Base-by-base conservation (phyloP, 2,888 invertebrate species). In the Mythimna loreyi region DNA sequence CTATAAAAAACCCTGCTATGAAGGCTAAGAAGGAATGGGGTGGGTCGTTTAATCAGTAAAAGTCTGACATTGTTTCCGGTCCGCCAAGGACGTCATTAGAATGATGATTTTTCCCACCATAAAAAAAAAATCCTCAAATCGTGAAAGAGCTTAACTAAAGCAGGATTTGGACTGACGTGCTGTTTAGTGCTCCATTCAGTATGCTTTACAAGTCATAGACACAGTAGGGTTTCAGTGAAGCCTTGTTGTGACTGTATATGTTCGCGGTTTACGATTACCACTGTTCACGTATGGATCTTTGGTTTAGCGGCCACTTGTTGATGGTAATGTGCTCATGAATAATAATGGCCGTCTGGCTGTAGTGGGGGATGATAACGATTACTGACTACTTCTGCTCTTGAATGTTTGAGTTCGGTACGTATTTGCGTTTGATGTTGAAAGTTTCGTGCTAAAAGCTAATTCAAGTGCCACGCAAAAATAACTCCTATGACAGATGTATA, bases 301-400 rank as follows among this genome's bases (percentile, higher is more conserved):
- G 74, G 25, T 73, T 72, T 75, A 75, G 57, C 11, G 52, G 61
- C 75, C 56, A 75, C 75, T 73, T 75, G 75, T 75, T 72, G 75
- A 66, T 21, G 58, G 43, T 75, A 58, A 62, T 67, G 21, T 49
- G 11, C 79, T 61, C 74, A 66, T 78, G 74, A 77, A 72, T 78
- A 61, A 56, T 57, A 66, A 66, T 61, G 49, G 73, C 21, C 19
- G 45, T 50, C 53, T 55, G 72, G 45, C 21, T 72, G 25, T 33
- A 66, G 49, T 47, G 59, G 30, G 36, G 53, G 45, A n/a, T 52
- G 78, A 59, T 60, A 65, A 72, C 73, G 75, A 59, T 60, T 59
- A 52, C 73, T 43, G 40, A 21, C 40, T 58, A 30, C 36, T 23
- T 19, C 53, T 65, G 55, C 45, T 64, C 16, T 53, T 13, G 5